phyloP scores from a whole-genome alignment of 2,797 vertebrate species.

The Acomys russatus region DNA sequence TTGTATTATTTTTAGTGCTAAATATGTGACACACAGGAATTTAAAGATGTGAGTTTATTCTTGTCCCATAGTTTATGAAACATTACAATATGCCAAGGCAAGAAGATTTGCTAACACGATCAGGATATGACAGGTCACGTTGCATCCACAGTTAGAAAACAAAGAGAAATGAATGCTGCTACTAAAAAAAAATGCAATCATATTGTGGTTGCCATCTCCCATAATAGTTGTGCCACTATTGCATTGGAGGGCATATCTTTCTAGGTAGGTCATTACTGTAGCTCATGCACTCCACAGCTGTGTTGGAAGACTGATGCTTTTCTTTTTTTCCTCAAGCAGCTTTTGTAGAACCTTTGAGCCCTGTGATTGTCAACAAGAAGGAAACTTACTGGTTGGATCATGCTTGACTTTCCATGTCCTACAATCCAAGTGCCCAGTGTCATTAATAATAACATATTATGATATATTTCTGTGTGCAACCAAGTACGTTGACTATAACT shows the following conservation, averaged over 20 bases:
- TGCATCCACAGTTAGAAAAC: neutral
- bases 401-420: neutral
- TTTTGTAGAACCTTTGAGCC: too few species aligned
- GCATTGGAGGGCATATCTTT: neutral
- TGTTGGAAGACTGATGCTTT: too few species aligned
- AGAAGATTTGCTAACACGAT: neutral
- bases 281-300: neutral
- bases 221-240: neutral
- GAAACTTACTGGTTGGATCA: neutral
- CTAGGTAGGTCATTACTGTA: too few species aligned
- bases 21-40: neutral
- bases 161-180: neutral
- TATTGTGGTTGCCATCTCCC: too few species aligned
- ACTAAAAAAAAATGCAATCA: neutral
- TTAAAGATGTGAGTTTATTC: neutral
- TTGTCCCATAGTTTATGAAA: neutral
- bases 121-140: neutral
- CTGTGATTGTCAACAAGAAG: neutral
- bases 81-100: neutral
- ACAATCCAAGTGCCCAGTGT: too few species aligned
- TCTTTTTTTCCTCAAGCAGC: neutral
- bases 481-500: neutral
- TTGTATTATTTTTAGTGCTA: neutral
- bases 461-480: neutral
- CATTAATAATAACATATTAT: neutral